Percentiles rank a stretch among this genome's conserved stretches.
Evolutionary conservation across 2,888 invertebrate species (phyloP).

Genomic region (Acanthosepion pharaonis): DNA sequence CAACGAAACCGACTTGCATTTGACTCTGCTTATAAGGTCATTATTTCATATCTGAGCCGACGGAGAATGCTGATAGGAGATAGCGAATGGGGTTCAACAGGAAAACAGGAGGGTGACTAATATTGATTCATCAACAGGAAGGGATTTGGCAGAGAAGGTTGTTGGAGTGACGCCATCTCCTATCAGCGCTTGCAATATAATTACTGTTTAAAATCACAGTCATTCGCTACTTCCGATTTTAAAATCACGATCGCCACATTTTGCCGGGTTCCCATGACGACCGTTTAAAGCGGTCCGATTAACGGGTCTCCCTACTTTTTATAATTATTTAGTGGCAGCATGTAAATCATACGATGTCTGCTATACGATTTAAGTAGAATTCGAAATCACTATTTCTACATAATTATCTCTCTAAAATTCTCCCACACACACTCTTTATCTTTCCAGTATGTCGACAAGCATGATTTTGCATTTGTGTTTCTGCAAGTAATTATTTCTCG

Average conservation of each 20-base stretch:
- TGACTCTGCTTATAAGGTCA: too few relatives aligned
- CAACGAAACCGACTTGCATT: too few relatives aligned
- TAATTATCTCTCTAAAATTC: too few relatives aligned
- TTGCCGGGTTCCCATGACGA: background rate
- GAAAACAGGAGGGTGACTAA: background rate
- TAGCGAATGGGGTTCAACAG: background rate
- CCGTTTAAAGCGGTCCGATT: background rate
- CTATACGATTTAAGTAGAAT: too few relatives aligned
- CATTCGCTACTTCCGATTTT: background rate
- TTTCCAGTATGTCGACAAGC: too few relatives aligned
- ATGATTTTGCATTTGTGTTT: too few relatives aligned
- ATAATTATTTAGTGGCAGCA: background rate
- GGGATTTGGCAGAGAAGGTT: background rate
- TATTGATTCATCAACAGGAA: background rate
- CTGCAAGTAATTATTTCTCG: too few relatives aligned
- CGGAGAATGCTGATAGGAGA: too few relatives aligned
- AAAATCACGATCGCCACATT: background rate
- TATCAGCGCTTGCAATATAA: background rate
- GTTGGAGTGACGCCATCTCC: background rate
- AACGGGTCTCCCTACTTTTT: background rate
- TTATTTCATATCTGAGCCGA: too few relatives aligned
- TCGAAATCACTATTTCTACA: too few relatives aligned
- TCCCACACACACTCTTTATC: too few relatives aligned
- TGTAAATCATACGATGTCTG: too few relatives aligned
- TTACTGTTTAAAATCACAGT: background rate